Evolutionary conservation across 2,113 vertebrate species (phyloP).

Genomic region (Elanoides forficatus): DNA sequence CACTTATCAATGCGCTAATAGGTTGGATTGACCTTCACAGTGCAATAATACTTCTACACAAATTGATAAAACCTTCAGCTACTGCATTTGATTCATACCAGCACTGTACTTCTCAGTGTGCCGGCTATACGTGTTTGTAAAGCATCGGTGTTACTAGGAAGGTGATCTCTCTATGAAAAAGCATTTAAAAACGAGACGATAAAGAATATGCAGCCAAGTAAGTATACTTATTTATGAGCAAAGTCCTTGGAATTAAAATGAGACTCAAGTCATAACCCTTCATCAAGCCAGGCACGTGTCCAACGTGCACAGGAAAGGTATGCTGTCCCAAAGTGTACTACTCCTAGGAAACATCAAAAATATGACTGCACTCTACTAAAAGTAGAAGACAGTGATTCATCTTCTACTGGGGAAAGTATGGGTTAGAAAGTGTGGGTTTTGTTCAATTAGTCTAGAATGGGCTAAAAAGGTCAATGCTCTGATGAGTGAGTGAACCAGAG

Average conservation of each 20-base stretch:
- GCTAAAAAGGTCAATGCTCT: background rate
- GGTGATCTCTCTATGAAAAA: background rate
- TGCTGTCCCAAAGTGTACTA: background rate
- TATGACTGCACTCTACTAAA: background rate
- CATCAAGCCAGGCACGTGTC: background rate
- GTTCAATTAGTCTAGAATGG: background rate
- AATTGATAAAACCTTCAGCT: background rate
- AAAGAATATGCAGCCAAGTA: background rate
- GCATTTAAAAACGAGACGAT: background rate
- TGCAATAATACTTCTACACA: background rate
- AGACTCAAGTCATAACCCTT: background rate
- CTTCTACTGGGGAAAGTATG: background rate
- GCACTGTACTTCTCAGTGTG: background rate
- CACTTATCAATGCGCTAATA: background rate
- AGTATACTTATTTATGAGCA: background rate
- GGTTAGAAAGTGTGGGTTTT: background rate
- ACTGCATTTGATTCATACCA: background rate
- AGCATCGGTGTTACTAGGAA: background rate
- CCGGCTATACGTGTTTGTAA: background rate
- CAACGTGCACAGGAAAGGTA: background rate
- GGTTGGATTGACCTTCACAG: background rate
- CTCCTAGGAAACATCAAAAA: background rate
- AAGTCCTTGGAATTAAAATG: background rate
- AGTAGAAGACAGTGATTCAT: background rate
- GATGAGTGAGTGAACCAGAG: background rate